Evolutionary conservation across 1,140 invertebrate species (phyloP).

Genomic region (Himalopsyche phryganea): DNA sequence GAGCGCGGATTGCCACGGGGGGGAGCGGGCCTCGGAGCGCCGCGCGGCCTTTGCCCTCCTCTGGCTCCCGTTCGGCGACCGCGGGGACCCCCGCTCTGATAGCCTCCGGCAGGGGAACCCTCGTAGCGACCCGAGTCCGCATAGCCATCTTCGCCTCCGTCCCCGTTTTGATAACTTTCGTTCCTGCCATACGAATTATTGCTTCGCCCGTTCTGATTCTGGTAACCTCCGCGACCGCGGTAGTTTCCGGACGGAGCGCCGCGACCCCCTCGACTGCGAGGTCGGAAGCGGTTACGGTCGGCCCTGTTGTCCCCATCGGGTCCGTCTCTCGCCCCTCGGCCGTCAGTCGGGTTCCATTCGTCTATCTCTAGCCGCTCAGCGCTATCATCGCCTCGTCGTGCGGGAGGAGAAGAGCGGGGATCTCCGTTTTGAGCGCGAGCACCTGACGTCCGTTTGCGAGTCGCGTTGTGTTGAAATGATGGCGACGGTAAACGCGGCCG

Average conservation of each 20-base stretch:
- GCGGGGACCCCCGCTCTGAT: constrained; percentile 42
- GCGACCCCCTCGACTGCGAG: constrained; percentile 17
- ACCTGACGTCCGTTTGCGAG: constrained; percentile 23
- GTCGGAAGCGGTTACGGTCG: constrained; percentile 22
- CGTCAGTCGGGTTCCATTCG: constrained; percentile 25
- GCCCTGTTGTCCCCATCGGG: constrained; percentile 9
- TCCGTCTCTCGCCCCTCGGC: constrained; percentile 3
- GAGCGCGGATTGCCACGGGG: constrained; percentile 38
- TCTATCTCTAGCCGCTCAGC: constrained; percentile 26
- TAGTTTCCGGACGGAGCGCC: constrained; percentile 11
- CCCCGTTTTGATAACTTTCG: constrained; percentile 30
- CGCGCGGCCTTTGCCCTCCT: constrained; percentile 19
- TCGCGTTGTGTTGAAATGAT: constrained; percentile 29
- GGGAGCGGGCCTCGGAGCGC: constrained; percentile 28
- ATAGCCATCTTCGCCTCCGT: constrained; percentile 42
- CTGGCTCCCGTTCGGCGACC: constrained; percentile 38
- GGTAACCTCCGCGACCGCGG: constrained; percentile 18
- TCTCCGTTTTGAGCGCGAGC: constrained; percentile 2
- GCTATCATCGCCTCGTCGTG: constrained; percentile 8
- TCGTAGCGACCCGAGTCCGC: constrained; percentile 40
- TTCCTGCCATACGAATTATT: constrained; percentile 22
- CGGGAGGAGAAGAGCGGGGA: not conserved
- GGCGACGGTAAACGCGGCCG: constrained; percentile 28
- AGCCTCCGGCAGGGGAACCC: constrained; percentile 36
- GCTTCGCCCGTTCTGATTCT: constrained; percentile 24